phyloP scores from a whole-genome alignment of 2,797 vertebrate species.

The Harpagifer antarcticus region DNA sequence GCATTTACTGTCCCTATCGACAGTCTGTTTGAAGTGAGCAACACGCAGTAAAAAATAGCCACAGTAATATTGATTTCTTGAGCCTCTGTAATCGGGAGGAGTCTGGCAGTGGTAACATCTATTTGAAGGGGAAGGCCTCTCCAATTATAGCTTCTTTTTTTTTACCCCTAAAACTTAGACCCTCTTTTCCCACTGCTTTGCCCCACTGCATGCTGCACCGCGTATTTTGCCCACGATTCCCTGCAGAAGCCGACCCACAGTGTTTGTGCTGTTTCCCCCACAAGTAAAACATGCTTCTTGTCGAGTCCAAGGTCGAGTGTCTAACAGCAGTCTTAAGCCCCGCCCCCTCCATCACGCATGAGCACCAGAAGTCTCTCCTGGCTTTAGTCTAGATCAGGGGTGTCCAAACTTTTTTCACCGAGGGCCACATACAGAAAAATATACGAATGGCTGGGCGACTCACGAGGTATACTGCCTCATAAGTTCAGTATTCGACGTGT shows the following conservation, averaged over 20 bases:
- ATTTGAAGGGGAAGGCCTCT: too few relatives aligned
- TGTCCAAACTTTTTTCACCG: too few relatives aligned
- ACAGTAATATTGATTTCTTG: background rate
- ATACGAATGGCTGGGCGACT: too few relatives aligned
- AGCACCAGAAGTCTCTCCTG: slow-evolving; percentile 27
- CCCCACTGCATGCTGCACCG: slow-evolving; percentile 63
- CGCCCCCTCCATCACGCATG: slow-evolving; percentile 42
- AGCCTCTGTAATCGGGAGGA: background rate
- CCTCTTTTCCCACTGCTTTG: slow-evolving; percentile 34
- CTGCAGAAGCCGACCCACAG: slow-evolving; percentile 21
- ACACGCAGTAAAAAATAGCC: background rate
- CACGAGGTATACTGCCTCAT: too few relatives aligned
- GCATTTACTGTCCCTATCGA: background rate
- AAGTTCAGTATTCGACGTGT: too few relatives aligned
- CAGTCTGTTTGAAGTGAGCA: background rate
- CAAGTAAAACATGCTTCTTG: slow-evolving; percentile 24
- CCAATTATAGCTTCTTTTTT: too few relatives aligned
- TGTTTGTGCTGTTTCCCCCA: slow-evolving; percentile 27
- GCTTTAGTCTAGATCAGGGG: slow-evolving; percentile 13
- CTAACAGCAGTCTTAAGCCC: slow-evolving; percentile 14
- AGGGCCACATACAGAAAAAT: too few relatives aligned
- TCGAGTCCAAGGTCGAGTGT: slow-evolving; percentile 30
- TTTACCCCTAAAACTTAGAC: slow-evolving; percentile 1
- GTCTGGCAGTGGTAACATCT: background rate
- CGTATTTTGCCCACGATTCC: slow-evolving; percentile 27